These are phyloP conservation scores for Scaptomyza parva DNA, from an alignment of 2,888 invertebrate species.

Conservation along the genomic window DNA sequence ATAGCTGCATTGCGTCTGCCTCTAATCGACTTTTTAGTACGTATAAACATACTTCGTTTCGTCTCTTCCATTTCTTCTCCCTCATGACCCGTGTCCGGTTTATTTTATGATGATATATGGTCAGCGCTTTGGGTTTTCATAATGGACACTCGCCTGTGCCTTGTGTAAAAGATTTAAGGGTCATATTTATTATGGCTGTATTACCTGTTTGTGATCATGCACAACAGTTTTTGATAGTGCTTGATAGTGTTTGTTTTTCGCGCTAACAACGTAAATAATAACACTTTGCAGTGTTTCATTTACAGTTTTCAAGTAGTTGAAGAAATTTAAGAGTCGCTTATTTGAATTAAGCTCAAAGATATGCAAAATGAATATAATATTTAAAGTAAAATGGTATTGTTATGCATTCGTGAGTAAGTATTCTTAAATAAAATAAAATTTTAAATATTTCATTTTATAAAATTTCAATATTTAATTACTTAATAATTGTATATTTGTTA, in stretches of 20 bases:
- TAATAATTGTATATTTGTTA: no score
- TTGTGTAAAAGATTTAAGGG: constrained; percentile 55
- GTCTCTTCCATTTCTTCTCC: constrained; percentile 5
- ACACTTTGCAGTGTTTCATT: background rate
- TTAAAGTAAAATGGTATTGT: no score
- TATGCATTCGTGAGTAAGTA: no score
- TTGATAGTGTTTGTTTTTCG: background rate
- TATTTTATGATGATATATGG: constrained; percentile 74
- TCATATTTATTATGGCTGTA: constrained; percentile 59
- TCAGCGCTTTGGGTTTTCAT: constrained; percentile 34
- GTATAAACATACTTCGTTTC: background rate
- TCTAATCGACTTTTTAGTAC: constrained; percentile 17
- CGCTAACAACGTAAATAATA: background rate
- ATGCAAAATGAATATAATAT: no score
- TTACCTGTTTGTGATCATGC: constrained; percentile 38
- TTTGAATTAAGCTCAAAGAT: no score
- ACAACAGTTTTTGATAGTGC: constrained; percentile 3
- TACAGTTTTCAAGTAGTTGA: background rate
- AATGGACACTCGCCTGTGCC: constrained; percentile 35
- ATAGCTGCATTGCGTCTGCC: constrained; percentile 38
- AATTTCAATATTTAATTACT: no score
- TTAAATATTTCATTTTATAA: no score
- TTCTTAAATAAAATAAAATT: no score
- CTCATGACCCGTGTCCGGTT: constrained; percentile 44
- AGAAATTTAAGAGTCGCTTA: no score